Conservation (phyloP, 1,140 invertebrate species). For the Atopsyche davidsoni region DNA sequence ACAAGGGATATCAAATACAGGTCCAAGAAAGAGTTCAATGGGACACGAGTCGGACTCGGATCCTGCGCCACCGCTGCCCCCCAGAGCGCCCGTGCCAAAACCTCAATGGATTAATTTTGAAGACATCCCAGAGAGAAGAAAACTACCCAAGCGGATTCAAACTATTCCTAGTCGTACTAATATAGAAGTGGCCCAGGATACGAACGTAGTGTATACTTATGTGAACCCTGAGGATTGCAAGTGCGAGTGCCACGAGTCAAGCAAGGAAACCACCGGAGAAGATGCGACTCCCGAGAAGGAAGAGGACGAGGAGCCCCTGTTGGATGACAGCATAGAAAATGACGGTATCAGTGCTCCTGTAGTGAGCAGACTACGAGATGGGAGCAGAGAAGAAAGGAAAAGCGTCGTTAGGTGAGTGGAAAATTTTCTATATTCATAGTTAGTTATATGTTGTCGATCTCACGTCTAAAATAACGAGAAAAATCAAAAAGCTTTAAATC, state of each 20-base stretch:
- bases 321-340: conserved; percentile 27
- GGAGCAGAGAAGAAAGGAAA: conserved; percentile 15
- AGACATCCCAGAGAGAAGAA: conserved; percentile 72
- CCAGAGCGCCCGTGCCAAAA: conserved; percentile 43
- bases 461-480: not conserved
- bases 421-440: not conserved
- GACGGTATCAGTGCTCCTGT: conserved; percentile 26
- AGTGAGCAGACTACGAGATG: conserved; percentile 11
- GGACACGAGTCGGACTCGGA: conserved; percentile 25
- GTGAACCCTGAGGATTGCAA: conserved; percentile 78
- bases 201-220: conserved; percentile 59
- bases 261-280: conserved; percentile 31
- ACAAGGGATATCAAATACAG: conserved; percentile 41
- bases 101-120: conserved; percentile 78
- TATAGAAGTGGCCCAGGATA: conserved; percentile 32
- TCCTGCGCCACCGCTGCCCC: conserved; percentile 47
- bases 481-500: not conserved
- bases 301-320: conserved; percentile 36
- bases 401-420: conserved; percentile 20
- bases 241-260: conserved; percentile 71
- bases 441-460: not conserved
- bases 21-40: conserved; percentile 22
- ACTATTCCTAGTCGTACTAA: conserved; percentile 56
- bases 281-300: conserved; percentile 28
- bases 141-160: conserved; percentile 72